These are phyloP conservation scores for Gallinago stenura DNA, from an alignment of 2,797 vertebrate species.

Conservation along the genomic window DNA sequence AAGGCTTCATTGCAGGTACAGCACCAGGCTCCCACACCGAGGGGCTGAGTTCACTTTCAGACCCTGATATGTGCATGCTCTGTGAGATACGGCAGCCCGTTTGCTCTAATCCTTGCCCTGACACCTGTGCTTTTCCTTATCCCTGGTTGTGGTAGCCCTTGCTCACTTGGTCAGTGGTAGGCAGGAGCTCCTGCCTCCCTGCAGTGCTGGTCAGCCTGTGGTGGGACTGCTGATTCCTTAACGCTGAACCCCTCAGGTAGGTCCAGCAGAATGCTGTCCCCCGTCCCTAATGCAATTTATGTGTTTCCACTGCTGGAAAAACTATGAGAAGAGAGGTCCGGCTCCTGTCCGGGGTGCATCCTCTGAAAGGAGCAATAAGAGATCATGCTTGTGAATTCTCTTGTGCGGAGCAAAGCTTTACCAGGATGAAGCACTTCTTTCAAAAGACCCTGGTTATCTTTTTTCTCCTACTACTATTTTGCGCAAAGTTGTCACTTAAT, in stretches of 20 bases:
- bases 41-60: neutral
- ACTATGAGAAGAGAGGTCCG: neutral
- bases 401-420: neutral
- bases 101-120: neutral
- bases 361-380: neutral
- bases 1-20: conserved; percentile 7
- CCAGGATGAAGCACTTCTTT: neutral
- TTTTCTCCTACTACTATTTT: neutral
- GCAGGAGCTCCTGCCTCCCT: neutral
- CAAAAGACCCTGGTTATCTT: neutral
- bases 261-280: neutral
- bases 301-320: neutral
- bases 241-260: neutral
- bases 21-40: neutral
- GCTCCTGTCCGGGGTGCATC: neutral
- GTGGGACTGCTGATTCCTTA: neutral
- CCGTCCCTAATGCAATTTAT: neutral
- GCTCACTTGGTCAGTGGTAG: neutral
- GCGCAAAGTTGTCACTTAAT: neutral
- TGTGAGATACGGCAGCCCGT: neutral
- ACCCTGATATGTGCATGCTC: accelerated
- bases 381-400: neutral
- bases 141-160: neutral
- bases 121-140: neutral
- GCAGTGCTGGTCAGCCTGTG: accelerated